A percentile compares a stretch with the other conserved stretches of the same genome.
Evolutionary conservation across 2,888 invertebrate species (phyloP).

Genomic region (Eledona agricola): DNA sequence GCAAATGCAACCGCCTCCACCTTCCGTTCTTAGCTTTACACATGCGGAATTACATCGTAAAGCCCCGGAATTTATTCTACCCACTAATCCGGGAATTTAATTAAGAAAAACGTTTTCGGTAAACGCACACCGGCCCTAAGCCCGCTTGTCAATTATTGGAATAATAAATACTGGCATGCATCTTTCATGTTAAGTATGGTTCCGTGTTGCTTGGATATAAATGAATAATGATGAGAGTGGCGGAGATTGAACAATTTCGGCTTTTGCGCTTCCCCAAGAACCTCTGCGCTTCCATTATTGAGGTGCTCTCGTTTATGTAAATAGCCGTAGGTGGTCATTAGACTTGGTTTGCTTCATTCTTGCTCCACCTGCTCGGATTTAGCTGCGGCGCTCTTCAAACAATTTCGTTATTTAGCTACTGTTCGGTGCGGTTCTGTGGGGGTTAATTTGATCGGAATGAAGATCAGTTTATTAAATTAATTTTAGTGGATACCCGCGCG

Average conservation of each 20-base stretch:
- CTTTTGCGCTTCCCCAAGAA: constrained; percentile 10
- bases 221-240: constrained; percentile 17
- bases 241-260: constrained; percentile 11
- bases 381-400: constrained; percentile 20
- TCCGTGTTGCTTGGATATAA: constrained; percentile 16
- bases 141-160: no score
- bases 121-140: background rate
- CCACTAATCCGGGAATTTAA: background rate
- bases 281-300: constrained; percentile 16
- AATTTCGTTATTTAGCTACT: constrained; percentile 17
- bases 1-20: no score
- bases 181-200: constrained; percentile 1
- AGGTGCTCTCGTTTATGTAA: constrained; percentile 15
- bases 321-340: constrained; percentile 19
- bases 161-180: no score
- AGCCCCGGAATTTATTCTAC: background rate
- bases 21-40: background rate
- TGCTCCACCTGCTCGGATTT: constrained; percentile 12
- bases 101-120: constrained; percentile 1
- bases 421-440: constrained; percentile 4
- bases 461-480: constrained; percentile 13
- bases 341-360: constrained; percentile 3
- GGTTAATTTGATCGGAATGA: constrained; percentile 6
- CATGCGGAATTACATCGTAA: constrained; percentile 6
- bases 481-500: constrained; percentile 16